These are phyloP conservation scores for Melinopterus prodromus DNA, from an alignment of 2,888 invertebrate species.

Conservation along the genomic window DNA sequence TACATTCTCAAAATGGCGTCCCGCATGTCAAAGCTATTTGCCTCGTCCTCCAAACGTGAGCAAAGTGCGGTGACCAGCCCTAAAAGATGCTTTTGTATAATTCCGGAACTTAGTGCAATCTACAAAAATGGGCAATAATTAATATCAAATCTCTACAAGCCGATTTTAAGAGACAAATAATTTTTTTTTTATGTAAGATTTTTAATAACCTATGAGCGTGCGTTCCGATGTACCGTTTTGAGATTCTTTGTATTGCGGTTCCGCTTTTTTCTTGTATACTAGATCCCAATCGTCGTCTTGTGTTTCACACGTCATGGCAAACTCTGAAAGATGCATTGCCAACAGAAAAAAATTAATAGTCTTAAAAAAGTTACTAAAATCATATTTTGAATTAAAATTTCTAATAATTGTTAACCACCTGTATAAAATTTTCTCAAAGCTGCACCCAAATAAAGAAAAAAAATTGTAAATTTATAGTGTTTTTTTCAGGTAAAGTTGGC, in stretches of 20 bases:
- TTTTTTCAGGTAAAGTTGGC: too few species aligned
- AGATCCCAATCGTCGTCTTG: slow-evolving; percentile 4
- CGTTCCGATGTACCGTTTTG: not conserved
- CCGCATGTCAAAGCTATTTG: not conserved
- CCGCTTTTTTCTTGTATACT: not conserved
- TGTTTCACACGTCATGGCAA: not conserved
- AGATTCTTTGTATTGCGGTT: not conserved
- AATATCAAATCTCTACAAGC: not conserved
- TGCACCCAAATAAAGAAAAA: too few species aligned
- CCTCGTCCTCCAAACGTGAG: not conserved
- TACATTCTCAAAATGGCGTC: not conserved
- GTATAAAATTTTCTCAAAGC: not conserved
- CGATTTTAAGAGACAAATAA: not conserved
- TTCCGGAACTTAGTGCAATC: slow-evolving; percentile 4
- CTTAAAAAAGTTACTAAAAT: not conserved
- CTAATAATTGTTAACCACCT: not conserved
- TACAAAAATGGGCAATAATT: not conserved
- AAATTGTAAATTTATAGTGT: too few species aligned
- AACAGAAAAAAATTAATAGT: not conserved
- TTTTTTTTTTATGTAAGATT: not conserved
- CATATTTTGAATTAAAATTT: not conserved
- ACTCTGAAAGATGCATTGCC: slow-evolving; percentile 4
- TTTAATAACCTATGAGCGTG: not conserved
- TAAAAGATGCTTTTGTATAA: not conserved
- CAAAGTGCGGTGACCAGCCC: not conserved